phyloP scores from a whole-genome alignment of 2,797 vertebrate species.

The Eurystomus glaucurus region DNA sequence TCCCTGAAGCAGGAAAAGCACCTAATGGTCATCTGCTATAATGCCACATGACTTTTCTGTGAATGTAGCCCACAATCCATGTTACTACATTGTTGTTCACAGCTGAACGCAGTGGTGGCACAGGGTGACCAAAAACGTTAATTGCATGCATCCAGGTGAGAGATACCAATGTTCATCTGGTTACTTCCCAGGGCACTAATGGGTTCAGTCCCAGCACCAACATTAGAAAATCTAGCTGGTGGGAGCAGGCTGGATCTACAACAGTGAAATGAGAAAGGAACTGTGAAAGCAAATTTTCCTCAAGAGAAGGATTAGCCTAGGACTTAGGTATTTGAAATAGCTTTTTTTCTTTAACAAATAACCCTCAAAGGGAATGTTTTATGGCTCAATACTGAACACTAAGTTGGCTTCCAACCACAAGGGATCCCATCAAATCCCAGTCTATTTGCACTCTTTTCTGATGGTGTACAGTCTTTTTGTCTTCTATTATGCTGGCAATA shows the following conservation, averaged over 20 bases:
- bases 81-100: accelerated
- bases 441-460: neutral
- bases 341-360: neutral
- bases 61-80: neutral
- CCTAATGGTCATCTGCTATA: neutral
- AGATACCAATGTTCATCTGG: neutral
- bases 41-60: neutral
- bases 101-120: neutral
- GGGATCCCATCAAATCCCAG: neutral
- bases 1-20: neutral
- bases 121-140: accelerated
- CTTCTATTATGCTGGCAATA: neutral
- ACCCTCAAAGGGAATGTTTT: neutral
- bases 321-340: neutral
- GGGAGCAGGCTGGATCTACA: neutral
- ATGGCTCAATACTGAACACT: neutral
- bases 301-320: neutral
- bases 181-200: neutral
- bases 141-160: neutral
- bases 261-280: neutral
- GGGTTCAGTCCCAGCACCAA: neutral
- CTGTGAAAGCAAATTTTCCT: neutral
- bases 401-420: neutral
- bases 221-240: neutral
- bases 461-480: neutral